Evolutionary conservation across 2,888 invertebrate species (phyloP), one percentile per base, ranked within the genome.

Genomic region (Colostygia pectinataria): DNA sequence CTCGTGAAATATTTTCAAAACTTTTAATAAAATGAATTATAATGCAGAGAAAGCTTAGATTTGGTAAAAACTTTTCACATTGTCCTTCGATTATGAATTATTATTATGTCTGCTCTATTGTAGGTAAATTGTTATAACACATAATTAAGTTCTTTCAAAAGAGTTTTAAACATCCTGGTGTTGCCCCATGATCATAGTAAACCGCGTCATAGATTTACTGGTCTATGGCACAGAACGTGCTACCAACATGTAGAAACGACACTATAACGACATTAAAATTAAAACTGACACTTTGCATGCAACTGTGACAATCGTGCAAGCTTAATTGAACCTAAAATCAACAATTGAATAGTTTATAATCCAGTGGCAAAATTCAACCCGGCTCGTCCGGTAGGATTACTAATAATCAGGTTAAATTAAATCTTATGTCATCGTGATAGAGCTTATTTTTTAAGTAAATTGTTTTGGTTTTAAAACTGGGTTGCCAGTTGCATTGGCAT

Each of bases 401-500:
- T 8, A 20, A 4, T n/a, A 2, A 6, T 29, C 2, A 18, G 6
- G 15, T 7, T 5, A 40, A 31, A 14, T 15, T 44, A 39, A 49
- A 45, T 45, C 42, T 53, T 24, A 51, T 45, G 31, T 42, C 20
- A 5, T 10, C 0, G 20, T 0, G 2, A 0, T 29, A 37, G 10
- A 24, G 29, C n/a, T 25, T 6, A 13, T 25, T 37, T 37, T 38
- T 1, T 15, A 18, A 8, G 33, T 4, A 10, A 9, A 4, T 2
- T 8, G 1, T 12, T 4, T 18, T 24, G 5, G 5, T 7, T 15
- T 13, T 42, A 32, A 15, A 10, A 13, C 20, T 29, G 29, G 23
- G 18, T 42, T 50, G 53, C 55, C 49, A 45, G 39, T 32, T 39
- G 47, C 48, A 58, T 72, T 71, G 57, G 60, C 63, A 71, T 72